Percentiles rank a stretch among this genome's conserved stretches.
phyloP scores from a whole-genome alignment of 1,140 invertebrate genomes.

The Meloidogyne hapla region DNA sequence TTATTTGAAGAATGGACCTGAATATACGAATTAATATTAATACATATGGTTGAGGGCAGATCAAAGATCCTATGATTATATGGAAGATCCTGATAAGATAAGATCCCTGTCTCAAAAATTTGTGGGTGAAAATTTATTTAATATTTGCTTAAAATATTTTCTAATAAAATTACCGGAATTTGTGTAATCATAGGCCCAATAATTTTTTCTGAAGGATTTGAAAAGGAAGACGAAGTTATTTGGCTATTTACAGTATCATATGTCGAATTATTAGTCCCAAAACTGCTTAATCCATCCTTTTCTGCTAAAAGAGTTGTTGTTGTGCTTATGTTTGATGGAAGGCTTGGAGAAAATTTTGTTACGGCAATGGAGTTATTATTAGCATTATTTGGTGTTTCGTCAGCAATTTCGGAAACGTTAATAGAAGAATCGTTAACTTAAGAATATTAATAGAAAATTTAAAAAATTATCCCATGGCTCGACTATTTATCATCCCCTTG shows the following conservation, averaged over 20 bases:
- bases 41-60: no score
- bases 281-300: not conserved
- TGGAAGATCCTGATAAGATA: no score
- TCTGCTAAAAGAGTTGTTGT: not conserved
- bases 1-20: not conserved
- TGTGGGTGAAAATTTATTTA: not conserved
- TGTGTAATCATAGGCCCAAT: slow-evolving; percentile 22
- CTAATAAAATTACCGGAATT: not conserved
- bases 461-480: no score
- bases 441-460: no score
- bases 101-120: no score
- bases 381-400: not conserved
- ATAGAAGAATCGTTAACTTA: no score
- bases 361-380: not conserved
- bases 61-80: no score
- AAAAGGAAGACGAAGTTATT: not conserved
- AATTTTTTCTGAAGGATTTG: not conserved
- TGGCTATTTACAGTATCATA: not conserved
- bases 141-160: not conserved
- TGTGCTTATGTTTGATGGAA: not conserved
- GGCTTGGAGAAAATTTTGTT: slow-evolving; percentile 4
- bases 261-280: not conserved
- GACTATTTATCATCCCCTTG: no score
- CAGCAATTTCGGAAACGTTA: not conserved
- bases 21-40: no score